A percentile compares a stretch with the other conserved stretches of the same genome.
Evolutionary conservation across 2,797 vertebrate species (phyloP).

Genomic region (Poecilia gillii): DNA sequence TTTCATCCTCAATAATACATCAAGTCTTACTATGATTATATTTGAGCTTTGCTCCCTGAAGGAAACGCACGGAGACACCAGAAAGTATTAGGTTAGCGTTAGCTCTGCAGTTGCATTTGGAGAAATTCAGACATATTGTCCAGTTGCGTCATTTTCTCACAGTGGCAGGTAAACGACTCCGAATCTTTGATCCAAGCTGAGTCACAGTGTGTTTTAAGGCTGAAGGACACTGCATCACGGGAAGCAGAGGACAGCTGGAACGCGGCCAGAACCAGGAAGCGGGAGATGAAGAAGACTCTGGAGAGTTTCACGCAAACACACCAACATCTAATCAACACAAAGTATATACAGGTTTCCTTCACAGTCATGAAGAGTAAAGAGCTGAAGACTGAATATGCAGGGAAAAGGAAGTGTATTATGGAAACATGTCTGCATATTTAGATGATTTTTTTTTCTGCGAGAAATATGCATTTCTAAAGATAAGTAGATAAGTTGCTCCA

Average conservation of each 20-base stretch:
- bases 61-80: constrained; percentile 25
- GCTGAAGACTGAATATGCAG: too few species aligned
- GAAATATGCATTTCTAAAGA: not conserved
- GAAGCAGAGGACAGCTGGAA: constrained; percentile 66
- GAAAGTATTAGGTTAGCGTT: constrained; percentile 17
- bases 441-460: not conserved
- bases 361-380: too few species aligned
- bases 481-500: not conserved
- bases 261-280: constrained; percentile 46
- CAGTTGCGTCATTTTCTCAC: constrained; percentile 34
- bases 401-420: not conserved
- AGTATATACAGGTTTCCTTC: not conserved
- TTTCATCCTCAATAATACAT: constrained; percentile 47
- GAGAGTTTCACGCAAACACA: constrained; percentile 43
- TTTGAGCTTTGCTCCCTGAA: constrained; percentile 36
- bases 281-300: constrained; percentile 48
- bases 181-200: constrained; percentile 55
- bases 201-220: constrained; percentile 55
- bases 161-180: constrained; percentile 25
- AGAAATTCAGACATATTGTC: constrained; percentile 27
- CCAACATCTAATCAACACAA: not conserved
- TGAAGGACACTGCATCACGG: constrained; percentile 76
- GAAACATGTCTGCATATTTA: not conserved
- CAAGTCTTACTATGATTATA: constrained; percentile 29
- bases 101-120: constrained; percentile 22